These are phyloP conservation scores for Agonopterix subpropinquella DNA, from an alignment of 2,888 invertebrate genomes.

Conservation along the genomic window DNA sequence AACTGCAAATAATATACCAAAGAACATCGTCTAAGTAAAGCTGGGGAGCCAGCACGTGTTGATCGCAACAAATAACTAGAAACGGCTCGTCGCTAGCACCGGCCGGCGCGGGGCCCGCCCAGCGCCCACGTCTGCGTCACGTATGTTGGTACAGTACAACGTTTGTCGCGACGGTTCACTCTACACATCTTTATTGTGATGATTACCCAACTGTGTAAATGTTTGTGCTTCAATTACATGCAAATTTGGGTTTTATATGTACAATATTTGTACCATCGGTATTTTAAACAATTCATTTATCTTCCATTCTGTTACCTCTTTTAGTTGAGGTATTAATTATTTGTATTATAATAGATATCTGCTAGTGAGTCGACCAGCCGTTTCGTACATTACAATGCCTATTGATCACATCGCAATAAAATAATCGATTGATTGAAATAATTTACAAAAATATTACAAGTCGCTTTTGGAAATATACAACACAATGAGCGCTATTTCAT, in stretches of 20 bases:
- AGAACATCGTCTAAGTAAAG: slow-evolving; percentile 55
- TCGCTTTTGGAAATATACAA: slow-evolving; percentile 50
- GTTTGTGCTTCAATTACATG: too few species aligned
- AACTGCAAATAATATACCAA: slow-evolving; percentile 68
- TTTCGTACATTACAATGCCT: slow-evolving; percentile 28
- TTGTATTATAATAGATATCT: neutral
- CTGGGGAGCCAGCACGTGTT: slow-evolving; percentile 48
- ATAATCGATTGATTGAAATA: slow-evolving; percentile 42
- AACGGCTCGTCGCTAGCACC: slow-evolving; percentile 31
- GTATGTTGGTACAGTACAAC: too few species aligned
- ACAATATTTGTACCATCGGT: too few species aligned
- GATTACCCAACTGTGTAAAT: too few species aligned
- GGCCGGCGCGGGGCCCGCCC: neutral
- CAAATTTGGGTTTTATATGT: too few species aligned
- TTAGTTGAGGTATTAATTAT: too few species aligned
- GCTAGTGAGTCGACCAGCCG: slow-evolving; percentile 42
- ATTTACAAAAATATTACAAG: slow-evolving; percentile 66
- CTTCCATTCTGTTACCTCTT: too few species aligned
- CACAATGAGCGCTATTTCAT: slow-evolving; percentile 49
- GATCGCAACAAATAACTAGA: slow-evolving; percentile 43
- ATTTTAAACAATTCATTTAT: too few species aligned
- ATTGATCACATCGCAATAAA: slow-evolving; percentile 36
- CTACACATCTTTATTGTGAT: too few species aligned
- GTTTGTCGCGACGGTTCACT: too few species aligned
- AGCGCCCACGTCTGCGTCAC: too few species aligned